phyloP scores from a whole-genome alignment of 1,140 invertebrate species.

The Ericerus pela region DNA sequence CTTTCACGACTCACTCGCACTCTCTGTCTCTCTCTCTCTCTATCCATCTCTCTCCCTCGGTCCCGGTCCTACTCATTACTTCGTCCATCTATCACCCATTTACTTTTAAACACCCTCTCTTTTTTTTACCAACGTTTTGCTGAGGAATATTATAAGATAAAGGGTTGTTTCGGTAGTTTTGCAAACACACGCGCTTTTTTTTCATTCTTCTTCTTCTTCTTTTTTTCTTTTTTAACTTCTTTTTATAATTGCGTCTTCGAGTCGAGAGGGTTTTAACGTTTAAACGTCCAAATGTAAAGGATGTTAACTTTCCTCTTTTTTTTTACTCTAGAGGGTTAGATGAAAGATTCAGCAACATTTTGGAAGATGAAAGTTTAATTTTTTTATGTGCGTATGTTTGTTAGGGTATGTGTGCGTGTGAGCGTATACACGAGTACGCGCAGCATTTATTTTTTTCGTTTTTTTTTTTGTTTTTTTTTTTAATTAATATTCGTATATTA shows the following conservation, averaged over 20 bases:
- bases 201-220: slow-evolving; percentile 6
- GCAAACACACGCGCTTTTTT: slow-evolving; percentile 7
- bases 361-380: too few species aligned
- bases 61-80: slow-evolving; percentile 4
- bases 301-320: too few species aligned
- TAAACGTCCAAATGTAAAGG: background rate
- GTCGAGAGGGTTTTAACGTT: background rate
- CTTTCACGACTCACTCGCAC: background rate
- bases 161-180: slow-evolving; percentile 9
- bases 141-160: slow-evolving; percentile 11
- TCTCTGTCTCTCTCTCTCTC: slow-evolving; percentile 5
- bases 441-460: too few species aligned
- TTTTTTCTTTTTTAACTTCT: background rate
- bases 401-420: too few species aligned
- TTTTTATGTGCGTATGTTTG: too few species aligned
- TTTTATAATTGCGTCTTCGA: background rate
- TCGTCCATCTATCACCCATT: slow-evolving; percentile 10
- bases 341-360: too few species aligned
- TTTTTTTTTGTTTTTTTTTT: too few species aligned
- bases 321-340: too few species aligned
- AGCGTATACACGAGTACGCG: too few species aligned
- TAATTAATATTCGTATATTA: too few species aligned
- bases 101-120: slow-evolving; percentile 13
- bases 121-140: slow-evolving; percentile 13
- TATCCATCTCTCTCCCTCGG: background rate